phyloP scores from a whole-genome alignment of 2,888 invertebrate genomes.

The Ornithoptera priamus region DNA sequence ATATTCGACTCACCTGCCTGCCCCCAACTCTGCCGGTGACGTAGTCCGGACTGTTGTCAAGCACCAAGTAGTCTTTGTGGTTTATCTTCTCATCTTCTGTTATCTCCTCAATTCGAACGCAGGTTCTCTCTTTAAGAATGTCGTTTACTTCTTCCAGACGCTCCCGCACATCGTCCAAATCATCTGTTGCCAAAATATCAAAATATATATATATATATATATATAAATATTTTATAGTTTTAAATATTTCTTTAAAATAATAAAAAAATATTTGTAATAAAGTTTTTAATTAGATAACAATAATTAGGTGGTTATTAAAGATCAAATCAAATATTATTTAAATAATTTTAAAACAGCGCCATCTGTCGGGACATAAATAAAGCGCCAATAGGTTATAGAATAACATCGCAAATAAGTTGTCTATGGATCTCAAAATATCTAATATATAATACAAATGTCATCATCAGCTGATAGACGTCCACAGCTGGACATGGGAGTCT shows the following conservation, averaged over 20 bases:
- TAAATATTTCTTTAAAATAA: too few relatives aligned
- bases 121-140: constrained; percentile 55
- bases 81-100: constrained; percentile 39
- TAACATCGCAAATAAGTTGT: too few relatives aligned
- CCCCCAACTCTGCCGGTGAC: constrained; percentile 68
- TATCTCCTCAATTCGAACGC: constrained; percentile 53
- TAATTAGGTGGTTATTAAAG: background rate
- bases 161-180: constrained; percentile 46
- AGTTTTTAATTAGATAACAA: too few relatives aligned
- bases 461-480: too few relatives aligned
- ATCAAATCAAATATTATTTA: background rate
- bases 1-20: constrained; percentile 49
- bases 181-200: constrained; percentile 41
- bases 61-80: constrained; percentile 53
- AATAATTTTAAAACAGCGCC: background rate
- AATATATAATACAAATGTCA: too few relatives aligned
- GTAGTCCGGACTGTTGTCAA: constrained; percentile 63
- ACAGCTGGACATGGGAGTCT: too few relatives aligned
- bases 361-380: background rate
- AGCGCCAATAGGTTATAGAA: too few relatives aligned
- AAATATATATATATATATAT: too few relatives aligned
- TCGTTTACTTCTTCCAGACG: constrained; percentile 52
- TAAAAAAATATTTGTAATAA: too few relatives aligned
- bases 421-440: too few relatives aligned
- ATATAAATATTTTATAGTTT: too few relatives aligned